Percentiles rank a stretch among this genome's conserved stretches.
Conservation (phyloP, 2,113 vertebrate genomes). For the Sceloporus undulatus region DNA sequence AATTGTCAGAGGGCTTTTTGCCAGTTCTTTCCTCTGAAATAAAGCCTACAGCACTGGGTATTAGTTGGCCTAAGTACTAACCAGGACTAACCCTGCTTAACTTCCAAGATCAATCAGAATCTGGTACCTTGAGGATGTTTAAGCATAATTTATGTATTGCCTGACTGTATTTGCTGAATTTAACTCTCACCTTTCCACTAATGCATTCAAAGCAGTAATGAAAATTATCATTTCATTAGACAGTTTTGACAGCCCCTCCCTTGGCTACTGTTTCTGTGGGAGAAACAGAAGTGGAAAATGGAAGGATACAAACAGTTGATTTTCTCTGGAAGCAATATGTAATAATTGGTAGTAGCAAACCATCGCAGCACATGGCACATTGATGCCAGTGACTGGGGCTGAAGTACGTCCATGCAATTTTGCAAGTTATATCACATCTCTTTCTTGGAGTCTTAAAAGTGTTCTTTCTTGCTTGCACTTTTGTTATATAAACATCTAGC, state of each 20-base stretch:
- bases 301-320: not conserved
- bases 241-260: not conserved
- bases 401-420: not conserved
- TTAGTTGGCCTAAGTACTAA: too few relatives aligned
- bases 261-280: too few relatives aligned
- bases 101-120: too few relatives aligned
- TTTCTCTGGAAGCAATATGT: too few relatives aligned
- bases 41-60: too few relatives aligned
- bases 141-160: not conserved
- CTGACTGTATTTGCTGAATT: not conserved
- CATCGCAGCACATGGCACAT: too few relatives aligned
- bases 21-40: too few relatives aligned
- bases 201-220: not conserved
- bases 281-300: not conserved
- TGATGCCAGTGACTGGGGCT: too few relatives aligned
- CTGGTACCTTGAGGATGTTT: not conserved
- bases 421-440: not conserved
- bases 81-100: too few relatives aligned
- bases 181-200: not conserved
- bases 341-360: too few relatives aligned
- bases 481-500: not conserved
- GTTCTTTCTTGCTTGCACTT: not conserved
- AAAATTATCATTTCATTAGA: not conserved
- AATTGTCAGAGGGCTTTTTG: too few relatives aligned
- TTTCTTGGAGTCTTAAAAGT: not conserved